phyloP scores from a whole-genome alignment of 1,140 invertebrate species.

The Tyrophagus putrescentiae region DNA sequence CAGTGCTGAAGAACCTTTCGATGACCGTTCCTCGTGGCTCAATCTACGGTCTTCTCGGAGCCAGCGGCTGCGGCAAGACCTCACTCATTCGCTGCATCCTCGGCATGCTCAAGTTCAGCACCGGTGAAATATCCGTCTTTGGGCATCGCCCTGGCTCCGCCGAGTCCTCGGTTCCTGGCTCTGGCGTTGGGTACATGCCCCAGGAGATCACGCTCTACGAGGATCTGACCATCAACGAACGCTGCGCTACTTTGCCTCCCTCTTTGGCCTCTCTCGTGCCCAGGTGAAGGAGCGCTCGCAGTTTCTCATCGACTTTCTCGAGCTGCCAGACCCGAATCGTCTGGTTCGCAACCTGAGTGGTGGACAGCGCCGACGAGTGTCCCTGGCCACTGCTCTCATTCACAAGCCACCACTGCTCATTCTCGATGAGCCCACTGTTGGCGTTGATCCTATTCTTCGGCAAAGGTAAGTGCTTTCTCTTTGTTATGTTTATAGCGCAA shows the following conservation, averaged over 20 bases:
- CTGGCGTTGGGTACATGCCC: constrained; percentile 36
- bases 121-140: constrained; percentile 23
- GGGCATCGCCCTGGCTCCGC: constrained; percentile 15
- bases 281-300: constrained; percentile 26
- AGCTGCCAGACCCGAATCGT: background rate
- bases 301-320: constrained; percentile 30
- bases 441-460: constrained; percentile 70
- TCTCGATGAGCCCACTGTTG: constrained; percentile 84
- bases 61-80: constrained; percentile 47
- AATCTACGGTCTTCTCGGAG: constrained; percentile 29
- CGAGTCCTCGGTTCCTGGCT: constrained; percentile 30
- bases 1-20: background rate
- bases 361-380: constrained; percentile 76
- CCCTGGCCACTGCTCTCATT: constrained; percentile 77
- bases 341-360: constrained; percentile 46
- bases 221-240: constrained; percentile 34
- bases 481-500: constrained; percentile 62
- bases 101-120: constrained; percentile 7
- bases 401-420: constrained; percentile 85
- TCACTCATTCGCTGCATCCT: constrained; percentile 33
- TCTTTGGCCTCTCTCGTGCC: constrained; percentile 31
- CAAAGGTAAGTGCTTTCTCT: constrained; percentile 69
- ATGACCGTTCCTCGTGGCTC: background rate
- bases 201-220: constrained; percentile 34
- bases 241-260: constrained; percentile 32